Evolutionary conservation across 53 echinoderm and acorn worm genomes (phyloP), one percentile per base, ranked within the genome.

Genomic region (Henricia sp.): DNA sequence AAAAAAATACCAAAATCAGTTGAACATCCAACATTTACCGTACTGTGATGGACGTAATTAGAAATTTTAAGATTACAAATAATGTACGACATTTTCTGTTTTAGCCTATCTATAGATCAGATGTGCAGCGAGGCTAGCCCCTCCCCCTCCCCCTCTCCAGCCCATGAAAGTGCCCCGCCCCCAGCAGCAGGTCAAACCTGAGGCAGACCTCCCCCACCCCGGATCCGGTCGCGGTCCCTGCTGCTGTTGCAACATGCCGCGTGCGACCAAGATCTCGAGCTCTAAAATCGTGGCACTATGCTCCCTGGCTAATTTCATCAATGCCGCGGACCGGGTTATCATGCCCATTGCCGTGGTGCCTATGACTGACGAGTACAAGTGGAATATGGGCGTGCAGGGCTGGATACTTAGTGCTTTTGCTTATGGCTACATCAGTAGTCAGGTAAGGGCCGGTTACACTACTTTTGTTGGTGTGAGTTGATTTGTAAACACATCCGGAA

Each of bases 321-420:
- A 97, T 70, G 99, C 99, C 4, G 99, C 99, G 4, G 99, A 97
- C 39, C 92, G 99, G 21, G 94, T 94, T 30, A 97, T 97, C 86
- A 97, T 97, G 99, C 99, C 99, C 3, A 97, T 97, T 25, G 99
- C 99, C 28, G 90, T 97, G 4, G 99, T 94, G 24, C 94, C 90
- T 1, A 97, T 97, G 99, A 76, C 94, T 4, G 99, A 97, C 64
- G 71, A 84, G 26, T 97, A 90, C 65, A 38, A 82, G 19, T 97
- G 99, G 99, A 94, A 88, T 55, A 88, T 97, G 52, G 83, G 80
- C 1, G 83, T 88, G 1, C 99, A 97, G 68, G 99, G 99, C 6
- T 94, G 94, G 99, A 88, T 97, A 9, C 89, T 97, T 9, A 97
- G 94, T 88, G 94, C 99, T 12, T 97, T 97, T 74, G 94, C 99